Conservation (phyloP, 2,113 vertebrate species). For the Osmerus mordax region DNA sequence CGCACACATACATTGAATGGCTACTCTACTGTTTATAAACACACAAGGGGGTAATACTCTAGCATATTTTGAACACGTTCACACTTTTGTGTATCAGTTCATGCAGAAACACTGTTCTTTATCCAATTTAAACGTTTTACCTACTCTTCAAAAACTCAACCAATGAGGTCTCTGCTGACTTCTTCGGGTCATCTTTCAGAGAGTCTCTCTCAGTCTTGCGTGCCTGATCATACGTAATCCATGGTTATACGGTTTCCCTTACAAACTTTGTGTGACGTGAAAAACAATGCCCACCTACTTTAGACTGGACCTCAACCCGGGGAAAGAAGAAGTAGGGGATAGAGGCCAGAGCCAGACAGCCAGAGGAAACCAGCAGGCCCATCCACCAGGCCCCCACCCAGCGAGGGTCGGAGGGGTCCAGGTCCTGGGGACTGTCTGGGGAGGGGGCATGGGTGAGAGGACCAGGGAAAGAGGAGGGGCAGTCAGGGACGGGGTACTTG, state of each 20-base stretch:
- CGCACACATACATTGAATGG: background rate
- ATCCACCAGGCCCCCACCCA: constrained; percentile 88
- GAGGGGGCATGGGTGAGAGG: background rate
- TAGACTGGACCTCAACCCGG: constrained; percentile 16
- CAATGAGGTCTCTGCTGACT: constrained; percentile 60
- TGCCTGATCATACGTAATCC: constrained; percentile 10
- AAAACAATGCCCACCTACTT: constrained; percentile 12
- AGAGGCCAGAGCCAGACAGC: constrained; percentile 69
- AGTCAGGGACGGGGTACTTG: background rate
- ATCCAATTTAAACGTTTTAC: background rate
- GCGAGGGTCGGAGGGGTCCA: constrained; percentile 71
- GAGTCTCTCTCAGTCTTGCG: constrained; percentile 47
- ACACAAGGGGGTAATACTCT: too few relatives aligned
- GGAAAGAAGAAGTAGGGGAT: constrained; percentile 82
- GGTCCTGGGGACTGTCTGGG: constrained; percentile 39
- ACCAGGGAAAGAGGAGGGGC: background rate
- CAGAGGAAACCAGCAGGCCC: constrained; percentile 76
- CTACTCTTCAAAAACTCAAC: constrained; percentile 81
- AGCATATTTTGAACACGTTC: too few relatives aligned
- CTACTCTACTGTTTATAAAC: too few relatives aligned
- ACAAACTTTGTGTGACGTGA: too few relatives aligned
- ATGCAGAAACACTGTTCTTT: background rate
- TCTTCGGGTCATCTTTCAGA: constrained; percentile 58
- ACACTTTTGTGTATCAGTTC: too few relatives aligned
- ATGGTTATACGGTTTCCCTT: too few relatives aligned